These are phyloP conservation scores for Zapus hudsonius DNA, from an alignment of 2,113 vertebrate genomes.

Conservation along the genomic window DNA sequence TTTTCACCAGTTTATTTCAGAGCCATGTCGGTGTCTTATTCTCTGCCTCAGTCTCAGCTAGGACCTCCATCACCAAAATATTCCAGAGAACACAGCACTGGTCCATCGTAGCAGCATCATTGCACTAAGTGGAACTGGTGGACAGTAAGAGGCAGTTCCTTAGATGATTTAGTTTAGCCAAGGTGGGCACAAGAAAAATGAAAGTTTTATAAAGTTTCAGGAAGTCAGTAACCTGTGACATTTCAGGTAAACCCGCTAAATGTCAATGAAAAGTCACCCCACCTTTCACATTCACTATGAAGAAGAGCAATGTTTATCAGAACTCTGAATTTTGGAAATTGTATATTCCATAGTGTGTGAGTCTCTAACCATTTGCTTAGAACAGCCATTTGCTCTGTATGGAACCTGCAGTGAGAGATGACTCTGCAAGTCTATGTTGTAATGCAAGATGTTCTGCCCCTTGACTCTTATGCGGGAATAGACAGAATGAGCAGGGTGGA, in stretches of 20 bases:
- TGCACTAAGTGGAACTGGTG: background rate
- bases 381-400: background rate
- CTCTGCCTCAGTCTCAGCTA: background rate
- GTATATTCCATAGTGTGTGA: background rate
- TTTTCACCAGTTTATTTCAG: background rate
- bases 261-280: background rate
- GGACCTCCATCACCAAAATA: background rate
- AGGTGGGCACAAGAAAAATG: background rate
- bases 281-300: background rate
- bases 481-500: background rate
- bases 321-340: constrained; percentile 17
- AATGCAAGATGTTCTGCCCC: background rate
- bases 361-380: background rate
- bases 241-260: background rate
- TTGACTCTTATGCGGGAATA: background rate
- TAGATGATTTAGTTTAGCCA: background rate
- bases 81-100: background rate
- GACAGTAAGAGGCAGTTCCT: background rate
- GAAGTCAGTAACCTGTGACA: background rate
- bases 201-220: background rate
- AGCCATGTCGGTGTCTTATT: background rate
- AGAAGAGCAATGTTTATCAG: background rate
- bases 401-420: background rate
- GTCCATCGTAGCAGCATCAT: background rate
- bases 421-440: background rate